These are phyloP conservation scores for Orthosia cruda DNA, from an alignment of 2,888 invertebrate species.

Conservation along the genomic window DNA sequence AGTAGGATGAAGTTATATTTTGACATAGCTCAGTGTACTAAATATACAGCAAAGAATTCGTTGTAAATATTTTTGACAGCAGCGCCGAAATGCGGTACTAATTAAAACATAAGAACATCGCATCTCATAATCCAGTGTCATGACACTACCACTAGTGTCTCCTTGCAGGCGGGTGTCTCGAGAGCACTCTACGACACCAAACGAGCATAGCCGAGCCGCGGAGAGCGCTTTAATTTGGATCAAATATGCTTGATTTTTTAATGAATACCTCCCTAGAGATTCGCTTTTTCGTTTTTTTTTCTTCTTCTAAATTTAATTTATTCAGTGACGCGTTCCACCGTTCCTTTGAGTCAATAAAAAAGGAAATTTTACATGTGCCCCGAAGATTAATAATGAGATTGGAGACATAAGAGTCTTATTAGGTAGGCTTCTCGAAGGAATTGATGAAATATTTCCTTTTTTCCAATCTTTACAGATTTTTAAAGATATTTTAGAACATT, in stretches of 20 bases:
- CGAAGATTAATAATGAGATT: constrained; percentile 71
- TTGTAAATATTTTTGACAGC: neutral
- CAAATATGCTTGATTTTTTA: constrained; percentile 76
- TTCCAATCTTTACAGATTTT: constrained; percentile 28
- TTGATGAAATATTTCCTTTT: constrained; percentile 59
- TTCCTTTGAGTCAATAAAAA: constrained; percentile 67
- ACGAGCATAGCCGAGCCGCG: constrained; percentile 48
- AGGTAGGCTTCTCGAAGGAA: constrained; percentile 46
- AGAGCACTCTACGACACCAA: constrained; percentile 69
- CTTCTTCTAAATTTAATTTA: constrained; percentile 67
- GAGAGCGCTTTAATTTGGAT: constrained; percentile 69
- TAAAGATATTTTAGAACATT: constrained; percentile 6
- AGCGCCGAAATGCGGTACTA: constrained; percentile 50
- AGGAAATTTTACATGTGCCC: constrained; percentile 68
- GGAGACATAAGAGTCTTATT: constrained; percentile 70
- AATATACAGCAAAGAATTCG: neutral
- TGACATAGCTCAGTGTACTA: neutral
- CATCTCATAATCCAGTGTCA: constrained; percentile 63
- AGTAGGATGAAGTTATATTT: too few species aligned
- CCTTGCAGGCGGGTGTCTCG: constrained; percentile 48
- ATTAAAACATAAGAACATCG: constrained; percentile 68
- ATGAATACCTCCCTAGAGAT: constrained; percentile 68
- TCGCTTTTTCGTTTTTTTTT: constrained; percentile 57
- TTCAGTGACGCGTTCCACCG: constrained; percentile 67
- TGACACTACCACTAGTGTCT: constrained; percentile 68